Percentiles rank a stretch among this genome's conserved stretches.
Conservation (phyloP, 2,888 invertebrate species). For the Agonum fuliginosum region DNA sequence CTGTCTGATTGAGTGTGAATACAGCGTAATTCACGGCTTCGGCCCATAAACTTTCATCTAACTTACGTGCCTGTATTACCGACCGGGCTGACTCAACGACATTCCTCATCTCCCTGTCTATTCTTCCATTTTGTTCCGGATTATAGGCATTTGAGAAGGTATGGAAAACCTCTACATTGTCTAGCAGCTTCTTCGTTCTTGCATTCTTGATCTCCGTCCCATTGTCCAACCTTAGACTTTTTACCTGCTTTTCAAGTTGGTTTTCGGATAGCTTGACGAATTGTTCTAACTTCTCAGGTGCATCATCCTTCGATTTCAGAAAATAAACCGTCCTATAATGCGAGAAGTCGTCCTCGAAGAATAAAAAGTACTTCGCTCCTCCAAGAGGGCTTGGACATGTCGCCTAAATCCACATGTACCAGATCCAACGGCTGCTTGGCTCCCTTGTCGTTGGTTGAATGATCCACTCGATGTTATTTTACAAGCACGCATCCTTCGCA, state of each 20-base stretch:
- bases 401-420: conserved; percentile 63
- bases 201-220: conserved; percentile 65
- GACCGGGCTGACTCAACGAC: conserved; percentile 65
- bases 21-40: conserved; percentile 62
- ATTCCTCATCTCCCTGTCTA: conserved; percentile 65
- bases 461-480: conserved; percentile 59
- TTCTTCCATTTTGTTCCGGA: conserved; percentile 65
- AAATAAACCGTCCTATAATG: conserved; percentile 50
- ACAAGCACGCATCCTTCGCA: conserved; percentile 65
- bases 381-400: background rate
- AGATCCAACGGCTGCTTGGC: conserved; percentile 61
- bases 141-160: conserved; percentile 61
- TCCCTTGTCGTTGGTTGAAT: conserved; percentile 62
- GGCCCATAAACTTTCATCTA: conserved; percentile 60
- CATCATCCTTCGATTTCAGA: conserved; percentile 43
- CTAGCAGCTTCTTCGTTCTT: conserved; percentile 61
- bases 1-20: conserved; percentile 61
- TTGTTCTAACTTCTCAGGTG: conserved; percentile 49
- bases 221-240: conserved; percentile 63
- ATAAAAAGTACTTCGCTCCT: conserved; percentile 45
- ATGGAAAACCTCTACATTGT: conserved; percentile 63
- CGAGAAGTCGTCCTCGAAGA: conserved; percentile 51
- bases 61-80: conserved; percentile 48
- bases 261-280: conserved; percentile 64
- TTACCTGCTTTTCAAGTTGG: conserved; percentile 64